These are phyloP conservation scores for Fragum sueziense DNA, from an alignment of 2,888 invertebrate species.

Conservation along the genomic window DNA sequence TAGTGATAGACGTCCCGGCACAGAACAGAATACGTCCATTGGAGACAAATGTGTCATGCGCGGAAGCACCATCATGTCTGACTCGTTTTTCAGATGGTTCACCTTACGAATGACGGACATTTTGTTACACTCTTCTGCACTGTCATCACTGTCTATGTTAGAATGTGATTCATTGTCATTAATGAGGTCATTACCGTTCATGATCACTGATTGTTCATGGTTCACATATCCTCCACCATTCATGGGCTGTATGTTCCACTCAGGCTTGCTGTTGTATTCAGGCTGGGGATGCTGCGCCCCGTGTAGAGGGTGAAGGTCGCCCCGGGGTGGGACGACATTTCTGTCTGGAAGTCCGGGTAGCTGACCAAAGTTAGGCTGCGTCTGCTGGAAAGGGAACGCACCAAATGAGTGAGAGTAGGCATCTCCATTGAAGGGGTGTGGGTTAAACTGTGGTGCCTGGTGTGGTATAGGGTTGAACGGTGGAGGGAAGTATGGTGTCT, in stretches of 20 bases:
- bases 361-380: slow-evolving; percentile 44
- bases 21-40: slow-evolving; percentile 96
- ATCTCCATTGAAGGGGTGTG: slow-evolving; percentile 47
- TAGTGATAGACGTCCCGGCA: slow-evolving; percentile 96
- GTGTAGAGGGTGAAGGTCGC: slow-evolving; percentile 34
- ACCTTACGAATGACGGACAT: slow-evolving; percentile 49
- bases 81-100: slow-evolving; percentile 49
- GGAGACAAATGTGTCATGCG: slow-evolving; percentile 84
- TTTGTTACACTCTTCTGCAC: slow-evolving; percentile 38
- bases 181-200: slow-evolving; percentile 42
- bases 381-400: slow-evolving; percentile 17
- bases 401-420: slow-evolving; percentile 34
- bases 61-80: slow-evolving; percentile 75
- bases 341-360: slow-evolving; percentile 41
- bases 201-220: slow-evolving; percentile 43
- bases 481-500: slow-evolving; percentile 66
- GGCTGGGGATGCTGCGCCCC: slow-evolving; percentile 27
- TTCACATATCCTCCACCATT: slow-evolving; percentile 24
- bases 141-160: slow-evolving; percentile 33
- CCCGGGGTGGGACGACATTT: slow-evolving; percentile 21
- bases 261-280: slow-evolving; percentile 28
- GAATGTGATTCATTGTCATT: slow-evolving; percentile 36
- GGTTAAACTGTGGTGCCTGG: slow-evolving; percentile 54
- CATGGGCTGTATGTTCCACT: slow-evolving; percentile 28
- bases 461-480: slow-evolving; percentile 59